Evolutionary conservation across 2,888 invertebrate genomes (phyloP), one percentile per base, ranked within the genome.

Genomic region (Dendrolimus houi): DNA sequence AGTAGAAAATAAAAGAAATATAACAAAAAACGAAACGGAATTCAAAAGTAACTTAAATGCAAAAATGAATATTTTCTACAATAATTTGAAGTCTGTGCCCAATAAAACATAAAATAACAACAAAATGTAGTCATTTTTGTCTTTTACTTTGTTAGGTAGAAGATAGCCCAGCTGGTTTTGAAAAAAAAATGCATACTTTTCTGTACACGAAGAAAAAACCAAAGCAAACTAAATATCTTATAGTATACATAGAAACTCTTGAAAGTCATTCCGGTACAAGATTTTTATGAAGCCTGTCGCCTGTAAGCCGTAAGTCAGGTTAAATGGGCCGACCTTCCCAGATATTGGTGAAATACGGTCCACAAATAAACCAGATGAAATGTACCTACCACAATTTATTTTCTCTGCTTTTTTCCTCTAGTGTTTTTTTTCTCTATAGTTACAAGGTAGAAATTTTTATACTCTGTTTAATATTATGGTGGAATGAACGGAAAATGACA

Each of bases 291-390:
- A 74, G 75, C 74, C 74, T 74, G 79, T 74, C 77, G 68, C 67
- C 47, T 60, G 52, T 54, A 59, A 63, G 69, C 70, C 76, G 76
- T 85, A 78, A 78, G 72, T 85, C 82, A 83, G 64, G 81, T 81
- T 83, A 80, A 85, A 85, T 85, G 84, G 83, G 63, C 71, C 79
- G 76, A 71, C 69, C 65, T 72, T 65, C 68, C 70, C 63, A 71
- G 83, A 85, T 83, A 83, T 84, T 82, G 64, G 67, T 77, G 77
- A 84, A 77, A 84, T 84, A 85, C 75, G 73, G 71, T 65, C 70
- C 72, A 75, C 74, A 77, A 79, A 77, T 78, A 76, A 67, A 29
- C 58, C 41, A 53, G n/a, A 13, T 53, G 53, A 54, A 54, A 56
- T 53, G 40, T 56, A 56, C 56, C 53, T 47, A 41, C 41, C 29